Conservation (phyloP, 2,797 vertebrate genomes). For the Alfaro cultratus region DNA sequence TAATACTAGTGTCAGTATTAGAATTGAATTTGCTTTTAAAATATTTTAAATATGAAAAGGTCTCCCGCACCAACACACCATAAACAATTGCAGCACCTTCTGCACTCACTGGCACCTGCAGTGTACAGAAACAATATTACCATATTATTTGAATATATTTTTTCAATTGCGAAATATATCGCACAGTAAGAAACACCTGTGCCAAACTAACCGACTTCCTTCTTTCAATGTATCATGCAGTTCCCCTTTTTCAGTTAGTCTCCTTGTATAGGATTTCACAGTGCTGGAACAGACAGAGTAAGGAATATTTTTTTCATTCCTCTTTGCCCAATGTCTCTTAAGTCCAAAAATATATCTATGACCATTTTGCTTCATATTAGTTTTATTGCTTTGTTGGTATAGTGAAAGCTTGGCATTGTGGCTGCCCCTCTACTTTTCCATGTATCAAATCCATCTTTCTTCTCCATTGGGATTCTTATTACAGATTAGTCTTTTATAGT, state of each 20-base stretch:
- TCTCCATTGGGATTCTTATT: neutral
- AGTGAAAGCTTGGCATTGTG: neutral
- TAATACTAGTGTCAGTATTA: neutral
- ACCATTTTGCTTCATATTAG: neutral
- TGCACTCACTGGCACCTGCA: neutral
- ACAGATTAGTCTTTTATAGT: neutral
- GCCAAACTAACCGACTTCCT: neutral
- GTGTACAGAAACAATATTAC: neutral
- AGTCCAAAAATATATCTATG: neutral
- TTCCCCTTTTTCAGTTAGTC: neutral
- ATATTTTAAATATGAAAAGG: neutral
- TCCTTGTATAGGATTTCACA: neutral
- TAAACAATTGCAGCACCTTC: neutral
- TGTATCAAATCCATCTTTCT: neutral
- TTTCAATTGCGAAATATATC: neutral
- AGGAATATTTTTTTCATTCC: neutral
- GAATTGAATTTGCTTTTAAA: neutral
- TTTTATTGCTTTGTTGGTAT: neutral
- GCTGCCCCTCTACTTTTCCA: neutral
- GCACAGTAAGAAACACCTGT: neutral
- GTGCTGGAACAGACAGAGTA: neutral
- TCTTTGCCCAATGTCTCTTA: neutral
- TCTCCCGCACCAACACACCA: neutral
- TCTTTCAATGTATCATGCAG: neutral
- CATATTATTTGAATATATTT: neutral